Evolutionary conservation across 2,888 invertebrate species (phyloP).

Genomic region (Macaria liturata): DNA sequence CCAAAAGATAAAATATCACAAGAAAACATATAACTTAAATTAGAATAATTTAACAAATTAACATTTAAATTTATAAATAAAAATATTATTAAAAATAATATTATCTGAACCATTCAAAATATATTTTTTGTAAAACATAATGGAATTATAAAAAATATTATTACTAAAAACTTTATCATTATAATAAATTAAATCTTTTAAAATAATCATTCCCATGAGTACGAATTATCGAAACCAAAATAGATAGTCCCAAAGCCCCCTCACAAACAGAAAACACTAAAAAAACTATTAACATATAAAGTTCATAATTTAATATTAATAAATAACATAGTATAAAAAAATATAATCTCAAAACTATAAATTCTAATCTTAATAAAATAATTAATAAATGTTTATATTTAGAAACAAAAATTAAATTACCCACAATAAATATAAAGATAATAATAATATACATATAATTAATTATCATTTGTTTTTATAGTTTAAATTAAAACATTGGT

Average conservation of each 20-base stretch:
- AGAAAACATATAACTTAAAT: constrained; percentile 71
- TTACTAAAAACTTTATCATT: constrained; percentile 82
- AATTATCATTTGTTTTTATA: constrained; percentile 82
- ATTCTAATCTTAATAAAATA: constrained; percentile 84
- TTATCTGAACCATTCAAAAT: constrained; percentile 81
- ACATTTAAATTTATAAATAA: constrained; percentile 69
- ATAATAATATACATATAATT: constrained; percentile 62
- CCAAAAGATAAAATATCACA: constrained; percentile 81
- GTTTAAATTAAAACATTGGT: constrained; percentile 86
- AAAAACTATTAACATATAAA: constrained; percentile 84
- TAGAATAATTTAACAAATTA: constrained; percentile 57
- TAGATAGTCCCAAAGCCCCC: constrained; percentile 84
- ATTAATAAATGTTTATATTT: constrained; percentile 84
- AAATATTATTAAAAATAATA: constrained; percentile 77
- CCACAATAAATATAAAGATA: constrained; percentile 76
- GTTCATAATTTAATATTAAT: constrained; percentile 68
- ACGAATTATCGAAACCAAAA: constrained; percentile 85
- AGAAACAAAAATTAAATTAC: constrained; percentile 78
- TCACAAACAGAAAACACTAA: constrained; percentile 86
- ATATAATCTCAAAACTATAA: constrained; percentile 83
- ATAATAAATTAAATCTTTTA: constrained; percentile 80
- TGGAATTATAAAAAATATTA: constrained; percentile 75
- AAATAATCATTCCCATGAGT: constrained; percentile 86
- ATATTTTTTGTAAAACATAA: constrained; percentile 74
- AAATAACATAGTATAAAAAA: constrained; percentile 75